Base-by-base conservation (phyloP, 2,888 invertebrate genomes). In the Mythimna albipuncta region DNA sequence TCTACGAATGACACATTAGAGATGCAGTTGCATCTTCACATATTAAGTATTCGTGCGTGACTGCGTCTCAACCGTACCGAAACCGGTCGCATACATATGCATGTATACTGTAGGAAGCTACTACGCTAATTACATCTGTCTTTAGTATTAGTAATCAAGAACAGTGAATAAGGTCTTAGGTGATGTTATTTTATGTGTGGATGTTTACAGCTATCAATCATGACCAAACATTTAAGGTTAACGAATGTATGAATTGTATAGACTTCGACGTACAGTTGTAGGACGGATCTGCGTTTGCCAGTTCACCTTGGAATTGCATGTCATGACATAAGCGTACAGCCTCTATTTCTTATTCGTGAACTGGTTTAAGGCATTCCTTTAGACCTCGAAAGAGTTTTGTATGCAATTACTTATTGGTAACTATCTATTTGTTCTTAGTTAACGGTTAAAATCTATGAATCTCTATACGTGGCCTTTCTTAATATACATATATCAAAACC, bases 271-370 rank as follows among this genome's bases (percentile, higher is more conserved):
- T 67, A 76, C 62, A 58, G 55, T 77, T 50, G 71, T 79, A 68
- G 62, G 71, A 72, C 83, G 69, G 65, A 58, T 61, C 70, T 57
- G 69, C 54, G 77, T 71, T 73, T 69, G 81, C 88, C 61, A 55
- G 91, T 84, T 91, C 78, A 87, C 91, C 91, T 91, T 91, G 91
- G 82, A 61, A 75, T 69, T 74, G 65, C 76, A 75, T 72, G 69
- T 67, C 68, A 77, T 86, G 85, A 85, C 85, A 84, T 87, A 88
- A 87, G 86, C 86, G 76, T 71, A 64, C 77, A 84, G 71, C 77
- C 80, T 83, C 69, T 76, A 77, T 77, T 80, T 77, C 64, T 75
- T 84, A 78, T 82, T 78, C 66, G 54, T 57, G 52, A 62, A 70
- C 70, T 68, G 55, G 74, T 38, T 64, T 67, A 47, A 38, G 41